phyloP scores from a whole-genome alignment of 1,140 invertebrate genomes.

The Pogonus chalceus region DNA sequence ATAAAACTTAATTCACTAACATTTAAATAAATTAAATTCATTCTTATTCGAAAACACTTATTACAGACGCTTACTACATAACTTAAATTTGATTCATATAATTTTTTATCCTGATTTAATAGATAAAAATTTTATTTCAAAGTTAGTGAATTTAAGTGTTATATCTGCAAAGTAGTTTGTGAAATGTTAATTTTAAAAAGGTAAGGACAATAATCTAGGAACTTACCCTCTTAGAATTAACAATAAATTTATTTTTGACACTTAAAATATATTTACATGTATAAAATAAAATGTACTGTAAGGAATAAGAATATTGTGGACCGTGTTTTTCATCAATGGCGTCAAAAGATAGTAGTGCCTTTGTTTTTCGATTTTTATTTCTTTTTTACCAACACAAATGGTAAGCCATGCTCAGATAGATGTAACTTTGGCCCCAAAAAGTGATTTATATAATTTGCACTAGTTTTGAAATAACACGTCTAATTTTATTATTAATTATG shows the following conservation, averaged over 20 bases:
- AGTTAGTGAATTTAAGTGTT: too few species aligned
- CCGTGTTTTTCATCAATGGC: neutral
- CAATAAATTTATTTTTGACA: slow-evolving; percentile 6
- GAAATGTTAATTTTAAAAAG: slow-evolving; percentile 1
- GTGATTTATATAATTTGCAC: neutral
- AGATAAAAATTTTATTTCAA: too few species aligned
- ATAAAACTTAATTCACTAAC: too few species aligned
- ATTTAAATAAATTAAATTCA: too few species aligned
- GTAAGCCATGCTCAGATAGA: neutral
- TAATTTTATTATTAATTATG: neutral
- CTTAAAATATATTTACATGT: slow-evolving; percentile 1
- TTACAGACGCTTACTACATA: too few species aligned
- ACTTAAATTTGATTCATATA: too few species aligned
- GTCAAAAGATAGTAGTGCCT: slow-evolving; percentile 4
- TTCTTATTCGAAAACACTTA: too few species aligned
- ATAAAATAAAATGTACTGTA: slow-evolving; percentile 4
- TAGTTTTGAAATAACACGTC: neutral
- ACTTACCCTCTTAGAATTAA: slow-evolving; percentile 4
- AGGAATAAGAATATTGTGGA: neutral
- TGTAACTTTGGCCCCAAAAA: neutral
- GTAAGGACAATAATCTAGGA: neutral
- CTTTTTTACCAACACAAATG: neutral
- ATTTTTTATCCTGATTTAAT: too few species aligned
- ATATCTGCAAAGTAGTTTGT: slow-evolving; percentile 2
- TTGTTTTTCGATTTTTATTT: neutral